A percentile compares a stretch with the other conserved stretches of the same genome.
Conservation (phyloP, 2,113 vertebrate genomes). For the Megaceryle torquata region DNA sequence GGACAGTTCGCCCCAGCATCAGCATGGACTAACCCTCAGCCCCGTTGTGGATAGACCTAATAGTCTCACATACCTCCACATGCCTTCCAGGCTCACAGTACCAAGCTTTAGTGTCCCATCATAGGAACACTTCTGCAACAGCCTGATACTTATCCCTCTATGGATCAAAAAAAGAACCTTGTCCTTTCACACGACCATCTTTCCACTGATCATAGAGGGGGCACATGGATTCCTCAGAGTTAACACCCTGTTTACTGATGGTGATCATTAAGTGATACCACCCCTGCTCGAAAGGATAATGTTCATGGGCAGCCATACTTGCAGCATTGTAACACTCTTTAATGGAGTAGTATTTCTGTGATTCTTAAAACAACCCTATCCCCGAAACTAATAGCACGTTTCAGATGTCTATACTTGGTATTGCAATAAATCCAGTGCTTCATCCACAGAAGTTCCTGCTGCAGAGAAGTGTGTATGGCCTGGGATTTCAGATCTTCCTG, state of each 20-base stretch:
- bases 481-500: neutral
- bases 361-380: neutral
- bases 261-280: neutral
- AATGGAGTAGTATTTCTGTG: neutral
- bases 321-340: neutral
- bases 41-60: neutral
- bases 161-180: neutral
- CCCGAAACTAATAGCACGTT: neutral
- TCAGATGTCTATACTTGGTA: neutral
- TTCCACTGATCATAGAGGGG: neutral
- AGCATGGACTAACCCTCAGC: neutral
- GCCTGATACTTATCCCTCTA: accelerated
- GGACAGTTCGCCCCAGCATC: neutral
- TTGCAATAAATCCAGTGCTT: neutral
- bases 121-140: neutral
- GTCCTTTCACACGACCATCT: neutral
- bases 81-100: neutral
- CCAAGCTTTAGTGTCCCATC: neutral
- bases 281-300: neutral
- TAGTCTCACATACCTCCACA: neutral
- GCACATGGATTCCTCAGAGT: neutral
- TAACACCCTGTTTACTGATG: neutral
- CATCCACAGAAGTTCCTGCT: neutral
- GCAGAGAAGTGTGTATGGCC: neutral
- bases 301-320: neutral